Evolutionary conservation across 1,140 invertebrate genomes (phyloP), one percentile per base, ranked within the genome.

Genomic region (Pinna nobilis): DNA sequence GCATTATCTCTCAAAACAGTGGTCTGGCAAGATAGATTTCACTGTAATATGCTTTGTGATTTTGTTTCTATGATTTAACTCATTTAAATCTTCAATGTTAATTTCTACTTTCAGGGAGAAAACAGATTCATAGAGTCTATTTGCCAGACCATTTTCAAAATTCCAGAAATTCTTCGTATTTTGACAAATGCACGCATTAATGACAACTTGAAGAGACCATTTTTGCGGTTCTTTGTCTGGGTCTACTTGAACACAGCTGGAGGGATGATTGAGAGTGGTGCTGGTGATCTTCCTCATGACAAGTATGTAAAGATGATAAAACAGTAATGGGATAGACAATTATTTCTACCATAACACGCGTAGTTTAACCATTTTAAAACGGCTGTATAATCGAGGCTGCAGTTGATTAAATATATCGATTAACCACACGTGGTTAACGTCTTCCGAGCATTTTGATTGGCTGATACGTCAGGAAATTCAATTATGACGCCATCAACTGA

Each of bases 51-150:
- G 41, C 41, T 18, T 47, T 47, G 15, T 2, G 20, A 18, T 47
- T 1, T 13, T 47, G 15, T 47, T 18, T 47, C 15, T 9, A 44
- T 44, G 39, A 47, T 47, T 47, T 13, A 20, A 47, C 15, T 53
- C 18, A 51, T 23, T n/a, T 28, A 28, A 0, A 53, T 28, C 25
- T 28, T 3, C 25, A 28, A 15, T 53, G 25, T 15, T 20, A 20
- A 28, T 53, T 53, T 7, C 25, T 59, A 30, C 32, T 59, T 60
- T 25, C 73, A 89, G 88, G 88, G 88, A 33, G 88, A 89, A 69
- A 89, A 89, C 72, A 77, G 86, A 18, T 88, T 86, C 59, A 88
- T 89, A 50, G 87, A 88, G 64, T 88, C 87, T 0, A 87, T 89
- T 37, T 89, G 88, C 76, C 88, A 89, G 80, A 89, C 87, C 51